These are phyloP conservation scores for Melinopterus prodromus DNA, from an alignment of 2,888 invertebrate genomes.

Conservation along the genomic window DNA sequence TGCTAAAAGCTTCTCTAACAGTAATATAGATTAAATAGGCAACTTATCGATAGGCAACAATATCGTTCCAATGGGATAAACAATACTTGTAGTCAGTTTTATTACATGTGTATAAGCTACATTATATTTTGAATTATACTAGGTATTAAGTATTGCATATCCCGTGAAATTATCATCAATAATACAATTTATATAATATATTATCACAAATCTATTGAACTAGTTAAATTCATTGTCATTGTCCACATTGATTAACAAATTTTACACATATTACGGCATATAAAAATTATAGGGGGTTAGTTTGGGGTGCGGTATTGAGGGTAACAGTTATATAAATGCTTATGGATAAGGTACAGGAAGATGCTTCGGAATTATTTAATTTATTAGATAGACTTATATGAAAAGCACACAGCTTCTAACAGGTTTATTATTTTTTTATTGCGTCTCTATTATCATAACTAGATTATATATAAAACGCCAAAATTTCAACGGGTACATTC, in stretches of 20 bases:
- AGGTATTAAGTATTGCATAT: not conserved
- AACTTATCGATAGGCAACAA: not conserved
- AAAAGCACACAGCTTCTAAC: slow-evolving; percentile 9
- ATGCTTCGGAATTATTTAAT: slow-evolving; percentile 11
- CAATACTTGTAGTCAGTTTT: not conserved
- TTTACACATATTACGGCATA: slow-evolving; percentile 22
- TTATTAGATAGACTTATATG: not conserved
- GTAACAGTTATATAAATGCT: slow-evolving; percentile 21
- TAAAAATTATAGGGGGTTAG: slow-evolving; percentile 17
- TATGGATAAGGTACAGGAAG: slow-evolving; percentile 24
- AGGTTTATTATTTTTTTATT: slow-evolving; percentile 22
- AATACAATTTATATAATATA: not conserved
- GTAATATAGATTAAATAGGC: not conserved
- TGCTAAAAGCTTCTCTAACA: slow-evolving; percentile 4
- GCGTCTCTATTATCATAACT: slow-evolving; percentile 16
- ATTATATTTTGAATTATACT: too few relatives aligned
- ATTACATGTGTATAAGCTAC: too few relatives aligned
- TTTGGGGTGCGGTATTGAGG: slow-evolving; percentile 6
- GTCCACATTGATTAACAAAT: slow-evolving; percentile 14
- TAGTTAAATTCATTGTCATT: slow-evolving; percentile 25
- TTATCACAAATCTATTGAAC: slow-evolving; percentile 26
- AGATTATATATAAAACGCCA: slow-evolving; percentile 9
- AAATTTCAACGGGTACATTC: slow-evolving; percentile 20
- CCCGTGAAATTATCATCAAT: not conserved
- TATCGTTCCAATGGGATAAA: not conserved